phyloP scores from a whole-genome alignment of 2,888 invertebrate genomes.

The Dermolepida albohirtum region DNA sequence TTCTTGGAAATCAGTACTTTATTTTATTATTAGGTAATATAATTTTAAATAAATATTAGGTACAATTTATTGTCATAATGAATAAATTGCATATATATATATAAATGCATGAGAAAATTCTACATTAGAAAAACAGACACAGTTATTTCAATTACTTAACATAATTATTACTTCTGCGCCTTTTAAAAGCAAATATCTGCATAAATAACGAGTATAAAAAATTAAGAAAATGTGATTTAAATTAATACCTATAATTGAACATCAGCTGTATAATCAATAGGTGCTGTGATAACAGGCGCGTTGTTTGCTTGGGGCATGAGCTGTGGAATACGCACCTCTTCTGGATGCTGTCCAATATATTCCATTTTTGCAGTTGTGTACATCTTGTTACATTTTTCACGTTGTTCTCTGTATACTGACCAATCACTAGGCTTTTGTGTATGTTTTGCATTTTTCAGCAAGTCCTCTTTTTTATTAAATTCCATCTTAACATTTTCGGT shows the following conservation, averaged over 20 bases:
- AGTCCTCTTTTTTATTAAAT: constrained; percentile 68
- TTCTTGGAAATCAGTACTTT: too few relatives aligned
- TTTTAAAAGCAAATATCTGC: constrained; percentile 33
- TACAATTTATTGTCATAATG: too few relatives aligned
- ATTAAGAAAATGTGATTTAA: constrained; percentile 49
- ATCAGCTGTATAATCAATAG: constrained; percentile 66
- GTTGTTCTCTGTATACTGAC: constrained; percentile 70
- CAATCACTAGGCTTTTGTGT: constrained; percentile 69
- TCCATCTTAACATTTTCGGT: constrained; percentile 69
- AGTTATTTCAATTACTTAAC: constrained; percentile 32
- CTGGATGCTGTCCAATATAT: constrained; percentile 68
- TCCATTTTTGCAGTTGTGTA: constrained; percentile 69
- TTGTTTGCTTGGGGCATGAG: constrained; percentile 64
- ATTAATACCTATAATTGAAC: constrained; percentile 64
- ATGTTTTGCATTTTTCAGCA: constrained; percentile 66
- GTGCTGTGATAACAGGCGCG: constrained; percentile 62
- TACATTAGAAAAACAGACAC: constrained; percentile 40
- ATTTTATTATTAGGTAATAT: too few relatives aligned
- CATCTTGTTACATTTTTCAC: constrained; percentile 70
- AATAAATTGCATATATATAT: too few relatives aligned
- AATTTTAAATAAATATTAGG: too few relatives aligned
- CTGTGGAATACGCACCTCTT: constrained; percentile 67
- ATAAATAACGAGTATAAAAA: constrained; percentile 24
- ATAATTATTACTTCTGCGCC: constrained; percentile 34
- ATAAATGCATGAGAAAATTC: constrained; percentile 25